Base-by-base conservation (phyloP, 2,113 vertebrate genomes). In the Ceuthmochares aereus region DNA sequence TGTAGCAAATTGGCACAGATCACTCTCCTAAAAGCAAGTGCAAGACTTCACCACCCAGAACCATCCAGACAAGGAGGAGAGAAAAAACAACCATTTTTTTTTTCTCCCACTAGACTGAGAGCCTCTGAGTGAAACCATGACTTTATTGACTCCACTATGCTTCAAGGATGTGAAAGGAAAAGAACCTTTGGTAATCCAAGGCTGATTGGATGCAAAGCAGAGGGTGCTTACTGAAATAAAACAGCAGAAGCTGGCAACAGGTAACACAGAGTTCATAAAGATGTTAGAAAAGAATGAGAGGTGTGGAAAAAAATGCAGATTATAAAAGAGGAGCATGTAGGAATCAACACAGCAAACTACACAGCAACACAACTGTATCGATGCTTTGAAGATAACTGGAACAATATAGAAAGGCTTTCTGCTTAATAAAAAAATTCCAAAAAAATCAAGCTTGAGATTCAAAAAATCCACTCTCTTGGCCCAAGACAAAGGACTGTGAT, bases 401-500 rank as follows among this genome's bases (percentile, higher is more conserved):
- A 79, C 40, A 82, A 75, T 52, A 83, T 0, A 56, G 47, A 88
- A 85, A 68, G 12, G 12, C 34, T 62, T 89, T 54, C 52, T 84
- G 42, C 27, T 49, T 7, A 69, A 63, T 18, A 7, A 37, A 42
- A 70, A 14, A 37, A n/a, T n/a, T n/a, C 15, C 43, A 72, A 68
- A 81, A 72, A 6, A 62, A 78, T 7, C n/a, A 88, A 67, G 34
- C 47, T 54, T 68, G 42, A 84, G 12, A 86, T 62, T 72, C 4
- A 76, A 88, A 88, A 67, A 87, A 74, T 36, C 14, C 15, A 42
- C 17, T 64, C 18, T 82, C 32, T 47, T 47, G 34, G 51, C 37
- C 59, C 29, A 93, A 93, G 76, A 90, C 52, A 81, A 89, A 89
- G n/a, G 72, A 92, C 43, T 90, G 27, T 22, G 40, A 78, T 59